Conservation (phyloP, 2,113 vertebrate species). For the Telmatochromis brichardi region DNA sequence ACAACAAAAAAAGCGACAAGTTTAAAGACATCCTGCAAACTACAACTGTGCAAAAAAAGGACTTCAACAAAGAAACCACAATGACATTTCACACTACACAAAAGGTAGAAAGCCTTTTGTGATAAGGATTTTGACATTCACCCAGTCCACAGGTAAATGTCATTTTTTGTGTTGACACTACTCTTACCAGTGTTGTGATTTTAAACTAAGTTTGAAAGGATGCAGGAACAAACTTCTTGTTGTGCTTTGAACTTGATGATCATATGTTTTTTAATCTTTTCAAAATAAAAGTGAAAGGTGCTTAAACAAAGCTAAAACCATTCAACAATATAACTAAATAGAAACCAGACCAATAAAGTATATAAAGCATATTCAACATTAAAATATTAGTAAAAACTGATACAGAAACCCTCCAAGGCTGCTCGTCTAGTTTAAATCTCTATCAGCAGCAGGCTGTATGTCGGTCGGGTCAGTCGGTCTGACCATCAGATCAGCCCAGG, state of each 20-base stretch:
- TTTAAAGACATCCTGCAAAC: neutral
- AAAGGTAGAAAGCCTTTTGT: neutral
- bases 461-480: neutral
- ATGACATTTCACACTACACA: neutral
- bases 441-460: neutral
- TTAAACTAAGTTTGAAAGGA: neutral
- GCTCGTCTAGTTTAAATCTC: neutral
- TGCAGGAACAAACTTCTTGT: neutral
- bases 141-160: neutral
- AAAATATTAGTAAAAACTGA: neutral
- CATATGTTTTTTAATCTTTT: neutral
- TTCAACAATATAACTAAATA: neutral
- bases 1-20: neutral
- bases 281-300: neutral
- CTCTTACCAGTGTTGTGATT: neutral
- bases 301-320: neutral
- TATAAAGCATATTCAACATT: neutral
- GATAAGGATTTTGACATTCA: neutral
- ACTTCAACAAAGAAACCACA: neutral
- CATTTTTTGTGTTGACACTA: neutral
- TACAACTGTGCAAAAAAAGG: neutral
- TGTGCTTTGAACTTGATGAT: neutral
- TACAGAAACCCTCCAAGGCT: neutral
- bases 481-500: constrained; percentile 4
- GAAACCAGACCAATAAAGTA: neutral